Evolutionary conservation across 2,113 vertebrate species (phyloP), one percentile per base, ranked within the genome.

Genomic region (Herpetotheres cachinnans): DNA sequence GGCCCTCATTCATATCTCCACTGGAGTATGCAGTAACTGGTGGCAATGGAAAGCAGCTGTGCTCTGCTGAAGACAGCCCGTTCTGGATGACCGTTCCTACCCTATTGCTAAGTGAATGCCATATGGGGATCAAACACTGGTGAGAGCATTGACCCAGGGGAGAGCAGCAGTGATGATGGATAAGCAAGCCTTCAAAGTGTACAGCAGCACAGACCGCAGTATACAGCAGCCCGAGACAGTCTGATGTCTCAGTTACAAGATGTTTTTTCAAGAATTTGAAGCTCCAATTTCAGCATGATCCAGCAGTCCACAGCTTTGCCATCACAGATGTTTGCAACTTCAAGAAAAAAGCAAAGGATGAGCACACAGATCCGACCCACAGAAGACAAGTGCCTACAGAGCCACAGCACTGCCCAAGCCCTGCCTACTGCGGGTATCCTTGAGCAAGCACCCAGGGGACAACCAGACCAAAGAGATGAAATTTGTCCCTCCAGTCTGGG

Each of bases 1-100:
- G 30, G 66, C 14, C 17, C 44, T 46, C 7, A 1, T 5, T 40
- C 6, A 0, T 7, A 5, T 5, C 54, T 58, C 77, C 36, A 8
- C 59, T 82, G 59, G 36, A 56, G 36, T 5, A 16, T 9, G 47
- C 52, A 26, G 54, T 7, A 54, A 38, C 9, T 3, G 32, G 18
- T 24, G 40, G 26, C 17, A 15, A 30, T 1, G 36, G 38, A 44
- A 47, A 70, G 61, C 62, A 76, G 62, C 62, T 6, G 58, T 29
- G 65, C 82, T 70, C 44, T 36, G 59, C 34, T 46, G 58, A 25
- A 74, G 49, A 55, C 34, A 46, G 82, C 38, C 25, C 8, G 0
- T 54, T 71, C 63, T 46, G 67, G 42, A 13, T 54, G 80, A 42
- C 40, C 49, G n/a, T 29, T 52, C 50, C 71, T 29, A 7, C 38